phyloP scores from a whole-genome alignment of 2,113 vertebrate genomes.

The Megaceryle torquata region DNA sequence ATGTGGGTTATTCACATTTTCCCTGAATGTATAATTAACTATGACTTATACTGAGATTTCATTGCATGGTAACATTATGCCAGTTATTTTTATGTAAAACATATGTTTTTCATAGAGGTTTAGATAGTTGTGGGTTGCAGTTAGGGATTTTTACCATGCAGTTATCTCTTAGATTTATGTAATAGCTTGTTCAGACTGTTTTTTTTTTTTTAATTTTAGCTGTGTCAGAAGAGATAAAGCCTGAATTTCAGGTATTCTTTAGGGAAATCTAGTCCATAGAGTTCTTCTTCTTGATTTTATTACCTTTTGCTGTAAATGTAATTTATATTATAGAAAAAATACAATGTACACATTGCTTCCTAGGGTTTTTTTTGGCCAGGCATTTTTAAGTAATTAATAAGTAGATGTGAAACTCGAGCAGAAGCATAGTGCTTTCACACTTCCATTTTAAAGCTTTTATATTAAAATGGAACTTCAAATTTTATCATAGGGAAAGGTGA shows the following conservation, averaged over 20 bases:
- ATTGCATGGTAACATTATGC: conserved; percentile 44
- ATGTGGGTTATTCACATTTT: conserved; percentile 40
- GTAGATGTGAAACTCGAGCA: not conserved
- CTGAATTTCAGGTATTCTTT: conserved; percentile 17
- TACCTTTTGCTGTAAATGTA: not conserved
- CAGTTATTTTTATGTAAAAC: conserved; percentile 57
- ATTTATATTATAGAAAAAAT: not conserved
- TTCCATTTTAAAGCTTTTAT: not conserved
- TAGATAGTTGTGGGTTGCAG: conserved; percentile 62
- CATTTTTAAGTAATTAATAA: not conserved
- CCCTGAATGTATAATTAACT: conserved; percentile 48
- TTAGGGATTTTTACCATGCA: conserved; percentile 54
- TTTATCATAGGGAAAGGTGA: conserved; percentile 17
- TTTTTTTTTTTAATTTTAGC: not conserved
- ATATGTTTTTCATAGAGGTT: conserved; percentile 56
- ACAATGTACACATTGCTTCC: not conserved
- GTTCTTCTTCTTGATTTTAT: not conserved
- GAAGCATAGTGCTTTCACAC: not conserved
- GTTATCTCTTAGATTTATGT: conserved; percentile 61
- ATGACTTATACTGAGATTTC: conserved; percentile 55
- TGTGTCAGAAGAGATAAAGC: not conserved
- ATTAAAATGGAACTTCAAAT: not conserved
- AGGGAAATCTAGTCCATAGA: not conserved
- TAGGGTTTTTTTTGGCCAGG: not conserved
- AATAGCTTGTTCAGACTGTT: conserved; percentile 1